Percentiles rank a stretch among this genome's conserved stretches.
These are phyloP conservation scores for Leiothrix lutea DNA, from an alignment of 2,113 vertebrate genomes.

Conservation along the genomic window DNA sequence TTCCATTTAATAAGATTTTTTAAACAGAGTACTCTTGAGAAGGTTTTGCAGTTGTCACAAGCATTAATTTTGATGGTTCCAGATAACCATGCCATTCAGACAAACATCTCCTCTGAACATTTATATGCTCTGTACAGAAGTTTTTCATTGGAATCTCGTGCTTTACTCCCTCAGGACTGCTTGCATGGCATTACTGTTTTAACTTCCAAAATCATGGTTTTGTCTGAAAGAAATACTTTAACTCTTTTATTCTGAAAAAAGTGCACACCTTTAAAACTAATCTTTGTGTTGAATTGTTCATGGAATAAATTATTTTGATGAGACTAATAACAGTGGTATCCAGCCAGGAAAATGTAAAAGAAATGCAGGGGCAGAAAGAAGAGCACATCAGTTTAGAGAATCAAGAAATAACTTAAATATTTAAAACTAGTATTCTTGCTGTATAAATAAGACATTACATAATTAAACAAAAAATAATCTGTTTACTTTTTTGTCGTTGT, in stretches of 20 bases:
- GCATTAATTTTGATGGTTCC: neutral
- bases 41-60: neutral
- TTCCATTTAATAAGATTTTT: neutral
- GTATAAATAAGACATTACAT: slow-evolving; percentile 22
- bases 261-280: neutral
- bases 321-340: neutral
- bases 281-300: neutral
- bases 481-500: neutral
- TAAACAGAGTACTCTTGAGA: neutral
- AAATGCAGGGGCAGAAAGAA: neutral
- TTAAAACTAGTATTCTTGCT: slow-evolving; percentile 41
- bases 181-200: neutral
- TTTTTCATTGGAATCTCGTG: neutral
- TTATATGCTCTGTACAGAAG: neutral
- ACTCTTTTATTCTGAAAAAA: neutral
- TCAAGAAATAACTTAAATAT: slow-evolving; percentile 54
- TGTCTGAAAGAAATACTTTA: neutral
- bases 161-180: neutral
- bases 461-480: slow-evolving; percentile 29
- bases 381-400: neutral
- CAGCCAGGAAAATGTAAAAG: neutral
- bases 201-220: neutral
- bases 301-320: slow-evolving; percentile 7
- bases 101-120: neutral
- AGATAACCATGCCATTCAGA: neutral